Base-by-base conservation (phyloP, 2,797 vertebrate genomes). In the Sciurus vulgaris region DNA sequence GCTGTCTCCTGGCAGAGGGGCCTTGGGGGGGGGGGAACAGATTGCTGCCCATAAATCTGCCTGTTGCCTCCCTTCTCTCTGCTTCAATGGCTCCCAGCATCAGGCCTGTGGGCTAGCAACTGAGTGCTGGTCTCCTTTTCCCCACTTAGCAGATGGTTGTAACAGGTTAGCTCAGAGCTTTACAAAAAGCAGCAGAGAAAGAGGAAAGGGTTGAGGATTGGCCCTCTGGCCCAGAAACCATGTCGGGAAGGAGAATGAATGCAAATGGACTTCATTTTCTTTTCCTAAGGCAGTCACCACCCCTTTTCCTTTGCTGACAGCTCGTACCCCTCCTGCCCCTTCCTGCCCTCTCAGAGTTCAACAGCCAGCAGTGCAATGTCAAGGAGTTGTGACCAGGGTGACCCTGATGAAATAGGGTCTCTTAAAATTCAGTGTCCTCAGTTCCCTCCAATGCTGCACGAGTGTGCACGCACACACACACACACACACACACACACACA, bases 1-100 rank as follows among this genome's bases (percentile, higher is more conserved):
- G 93, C 97, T 96, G 89, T 96, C 96, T 96, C 91, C 74, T 11
- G 93, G 93, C 97, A 72, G 96, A 96, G 96, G 91, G 86, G 95
- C 96, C 35, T 94, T 49, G 47, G 77, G 90, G 41, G 38, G 38
- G 30, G 3, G 74, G 73, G 97, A 98, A 98, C 98, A 98, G 98
- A 98, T 98, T 98, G 98, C 28, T 87, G 84, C 97, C 97, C 96
- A 98, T 98, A 98, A 98, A 98, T 98, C 98, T 98, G 98, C 98
- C 98, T 98, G 98, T 98, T 98, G 98, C 98, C 97, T 95, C 95
- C 70, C 96, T 92, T 78, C 24, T 96, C 87, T 96, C 89, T 38
- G 95, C 92, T 95, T 97, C 63, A 96, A 22, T 93, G 96, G 85
- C 89, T 97, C 93, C 85, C 9, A 56, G 94, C 47, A 9, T 94